A percentile compares a stretch with the other conserved stretches of the same genome.
Conservation (phyloP, 37 sponge, comb jelly and placozoan species). For the Lycopodina hypogea region DNA sequence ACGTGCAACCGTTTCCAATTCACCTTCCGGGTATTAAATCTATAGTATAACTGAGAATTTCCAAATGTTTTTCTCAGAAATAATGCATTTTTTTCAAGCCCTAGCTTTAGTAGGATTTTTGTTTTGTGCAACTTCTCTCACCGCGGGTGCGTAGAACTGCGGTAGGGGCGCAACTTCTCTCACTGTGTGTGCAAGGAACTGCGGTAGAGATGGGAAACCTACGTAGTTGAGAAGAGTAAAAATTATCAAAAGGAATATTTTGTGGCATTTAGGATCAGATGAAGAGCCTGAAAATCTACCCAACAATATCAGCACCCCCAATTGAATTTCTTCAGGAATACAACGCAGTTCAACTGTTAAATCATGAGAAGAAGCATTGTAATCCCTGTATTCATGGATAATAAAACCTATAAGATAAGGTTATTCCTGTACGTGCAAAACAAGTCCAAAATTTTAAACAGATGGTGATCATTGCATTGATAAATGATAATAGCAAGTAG, state of each 20-base stretch:
- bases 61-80: too few species aligned
- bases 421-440: neutral
- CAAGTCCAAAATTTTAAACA: neutral
- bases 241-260: conserved; percentile 20
- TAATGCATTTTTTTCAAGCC: too few species aligned
- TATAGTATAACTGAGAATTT: too few species aligned
- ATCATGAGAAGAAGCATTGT: neutral
- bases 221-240: neutral
- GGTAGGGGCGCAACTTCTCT: too few species aligned
- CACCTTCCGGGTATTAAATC: too few species aligned
- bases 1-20: too few species aligned
- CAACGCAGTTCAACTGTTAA: conserved; percentile 1
- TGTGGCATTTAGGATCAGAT: conserved; percentile 13
- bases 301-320: neutral
- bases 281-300: conserved; percentile 11
- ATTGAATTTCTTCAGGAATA: conserved; percentile 8
- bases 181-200: too few species aligned
- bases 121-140: too few species aligned
- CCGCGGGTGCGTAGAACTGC: too few species aligned
- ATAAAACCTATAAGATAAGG: neutral
- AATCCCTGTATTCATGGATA: neutral
- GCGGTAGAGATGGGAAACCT: neutral
- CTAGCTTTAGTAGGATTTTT: too few species aligned
- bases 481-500: neutral
- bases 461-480: neutral